Evolutionary conservation across 2,888 invertebrate species (phyloP), one percentile per base, ranked within the genome.

Genomic region (Thelaira solivaga): DNA sequence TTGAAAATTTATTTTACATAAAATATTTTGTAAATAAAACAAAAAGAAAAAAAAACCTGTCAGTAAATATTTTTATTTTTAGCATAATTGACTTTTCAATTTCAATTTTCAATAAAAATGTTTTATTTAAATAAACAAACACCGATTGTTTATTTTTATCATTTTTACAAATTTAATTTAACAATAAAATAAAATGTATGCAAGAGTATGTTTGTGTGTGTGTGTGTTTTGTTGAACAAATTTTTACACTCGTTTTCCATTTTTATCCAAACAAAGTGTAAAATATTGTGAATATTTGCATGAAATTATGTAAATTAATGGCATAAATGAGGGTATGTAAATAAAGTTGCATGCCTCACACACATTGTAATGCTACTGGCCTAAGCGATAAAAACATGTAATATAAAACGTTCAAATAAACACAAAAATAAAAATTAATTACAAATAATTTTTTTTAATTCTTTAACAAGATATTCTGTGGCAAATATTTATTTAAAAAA

Each of bases 291-390:
- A 55, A 55, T 72, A 76, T 76, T 76, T 76, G 61, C 67, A 76
- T 61, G 67, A 72, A 77, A 73, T 73, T 73, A 57, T 73, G 72
- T 72, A 77, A 77, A 77, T 73, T 64, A 68, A 49, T 73, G 31
- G 34, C 55, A 24, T 29, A 73, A 73, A 67, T 45, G 64, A 68
- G 73, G 62, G 68, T 77, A 73, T 77, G 72, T 62, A 57, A 73
- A 49, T 49, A 13, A 6, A 53, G 53, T 45, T 67, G 53, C 55
- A 67, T 53, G 53, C 45, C 10, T 24, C 55, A 34, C 22, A 61
- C 69, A 41, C n/a, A n/a, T n/a, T n/a, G n/a, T n/a, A n/a, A 24
- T 24, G 61, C 31, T 59, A 22, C 43, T 71, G 18, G 20, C 53
- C n/a, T n/a, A n/a, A n/a, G n/a, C n/a, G 39, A 67, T 13, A 49